These are phyloP conservation scores for Nanorana parkeri DNA, from an alignment of 2,113 vertebrate species.

Conservation along the genomic window DNA sequence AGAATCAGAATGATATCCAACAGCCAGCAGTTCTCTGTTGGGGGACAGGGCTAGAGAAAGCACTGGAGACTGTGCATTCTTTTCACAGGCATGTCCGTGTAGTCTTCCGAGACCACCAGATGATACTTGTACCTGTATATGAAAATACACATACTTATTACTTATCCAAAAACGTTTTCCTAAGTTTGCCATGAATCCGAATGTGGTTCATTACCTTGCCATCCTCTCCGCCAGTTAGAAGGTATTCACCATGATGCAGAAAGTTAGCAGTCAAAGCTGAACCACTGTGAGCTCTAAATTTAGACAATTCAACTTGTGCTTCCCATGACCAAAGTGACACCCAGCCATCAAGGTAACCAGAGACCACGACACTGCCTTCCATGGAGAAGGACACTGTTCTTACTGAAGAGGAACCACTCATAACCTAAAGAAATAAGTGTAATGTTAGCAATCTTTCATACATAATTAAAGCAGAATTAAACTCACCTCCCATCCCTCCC, in stretches of 20 bases:
- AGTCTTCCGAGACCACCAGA: conserved; percentile 77
- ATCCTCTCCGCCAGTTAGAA: conserved; percentile 82
- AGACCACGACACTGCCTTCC: conserved; percentile 74
- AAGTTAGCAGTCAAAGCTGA: conserved; percentile 70
- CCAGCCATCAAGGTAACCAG: conserved; percentile 77
- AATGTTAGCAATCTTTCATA: too few relatives aligned
- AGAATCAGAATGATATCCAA: conserved; percentile 78
- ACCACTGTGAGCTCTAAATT: conserved; percentile 79
- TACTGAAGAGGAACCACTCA: conserved; percentile 73
- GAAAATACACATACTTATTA: background rate
- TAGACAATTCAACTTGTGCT: conserved; percentile 71
- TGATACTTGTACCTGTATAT: conserved; percentile 81
- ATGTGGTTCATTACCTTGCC: conserved; percentile 70
- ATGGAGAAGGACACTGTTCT: conserved; percentile 76
- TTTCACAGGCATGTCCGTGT: conserved; percentile 58
- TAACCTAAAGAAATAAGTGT: conserved; percentile 67
- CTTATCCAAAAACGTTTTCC: background rate
- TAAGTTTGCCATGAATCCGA: background rate
- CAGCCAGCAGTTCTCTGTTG: conserved; percentile 66
- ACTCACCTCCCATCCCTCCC: too few relatives aligned
- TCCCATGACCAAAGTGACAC: conserved; percentile 83
- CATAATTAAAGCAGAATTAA: background rate
- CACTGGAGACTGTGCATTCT: conserved; percentile 66
- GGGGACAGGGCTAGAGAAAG: conserved; percentile 75
- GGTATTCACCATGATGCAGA: conserved; percentile 69